These are phyloP conservation scores for Oenanthe melanoleuca DNA, from an alignment of 2,113 vertebrate species.

Conservation along the genomic window DNA sequence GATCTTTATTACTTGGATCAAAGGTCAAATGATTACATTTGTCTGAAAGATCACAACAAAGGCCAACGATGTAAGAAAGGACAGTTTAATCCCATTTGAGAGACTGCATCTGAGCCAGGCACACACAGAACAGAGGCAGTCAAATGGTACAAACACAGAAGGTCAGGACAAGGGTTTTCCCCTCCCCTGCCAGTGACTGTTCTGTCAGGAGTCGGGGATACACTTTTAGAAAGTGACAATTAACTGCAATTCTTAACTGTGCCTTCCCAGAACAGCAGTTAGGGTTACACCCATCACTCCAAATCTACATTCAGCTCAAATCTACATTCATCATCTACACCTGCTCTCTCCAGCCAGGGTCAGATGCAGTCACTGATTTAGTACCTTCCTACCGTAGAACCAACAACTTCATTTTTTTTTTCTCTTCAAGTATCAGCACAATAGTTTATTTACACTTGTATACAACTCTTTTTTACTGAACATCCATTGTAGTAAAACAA, in stretches of 20 bases:
- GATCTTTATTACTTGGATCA: slow-evolving; percentile 57
- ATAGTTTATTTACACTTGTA: slow-evolving; percentile 61
- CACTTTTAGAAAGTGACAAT: not conserved
- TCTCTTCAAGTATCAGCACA: slow-evolving; percentile 64
- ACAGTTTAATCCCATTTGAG: not conserved
- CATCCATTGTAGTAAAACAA: not conserved
- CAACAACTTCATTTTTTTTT: not conserved
- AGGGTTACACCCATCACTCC: not conserved
- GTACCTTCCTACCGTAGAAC: not conserved
- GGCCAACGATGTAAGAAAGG: not conserved
- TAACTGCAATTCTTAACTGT: not conserved
- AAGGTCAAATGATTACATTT: slow-evolving; percentile 29
- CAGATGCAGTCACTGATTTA: not conserved
- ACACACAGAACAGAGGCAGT: not conserved
- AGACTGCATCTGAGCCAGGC: slow-evolving; percentile 16
- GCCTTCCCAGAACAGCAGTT: not conserved
- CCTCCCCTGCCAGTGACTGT: not conserved
- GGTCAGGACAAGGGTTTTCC: not conserved
- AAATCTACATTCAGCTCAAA: not conserved
- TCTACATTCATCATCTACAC: not conserved
- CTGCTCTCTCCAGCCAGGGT: not conserved
- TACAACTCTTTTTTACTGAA: slow-evolving; percentile 15
- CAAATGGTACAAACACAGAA: not conserved
- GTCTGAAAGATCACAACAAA: not conserved
- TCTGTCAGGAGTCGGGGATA: not conserved